A percentile compares a stretch with the other conserved stretches of the same genome.
phyloP scores from a whole-genome alignment of 2,797 vertebrate genomes.

The Phrynocephalus vlangalii region DNA sequence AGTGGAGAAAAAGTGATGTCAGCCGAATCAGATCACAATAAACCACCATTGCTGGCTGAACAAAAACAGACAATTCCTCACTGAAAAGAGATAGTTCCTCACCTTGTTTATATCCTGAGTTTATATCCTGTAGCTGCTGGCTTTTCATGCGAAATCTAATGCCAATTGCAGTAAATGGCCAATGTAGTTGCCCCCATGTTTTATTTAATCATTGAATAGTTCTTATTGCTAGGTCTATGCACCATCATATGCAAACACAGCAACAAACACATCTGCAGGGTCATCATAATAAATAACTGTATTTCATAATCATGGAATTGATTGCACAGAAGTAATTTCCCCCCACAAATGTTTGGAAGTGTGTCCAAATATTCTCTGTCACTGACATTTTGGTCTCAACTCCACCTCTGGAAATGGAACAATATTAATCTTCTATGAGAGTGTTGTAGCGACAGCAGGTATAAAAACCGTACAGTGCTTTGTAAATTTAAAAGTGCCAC shows the following conservation, averaged over 20 bases:
- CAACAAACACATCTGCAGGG: neutral
- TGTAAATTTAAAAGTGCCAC: neutral
- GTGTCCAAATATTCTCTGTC: neutral
- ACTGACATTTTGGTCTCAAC: neutral
- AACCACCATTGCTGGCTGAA: too few relatives aligned
- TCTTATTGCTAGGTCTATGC: neutral
- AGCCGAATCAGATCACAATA: too few relatives aligned
- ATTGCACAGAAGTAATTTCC: neutral
- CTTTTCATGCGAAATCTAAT: too few relatives aligned
- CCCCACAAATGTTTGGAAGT: neutral
- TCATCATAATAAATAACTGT: neutral
- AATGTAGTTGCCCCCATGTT: too few relatives aligned
- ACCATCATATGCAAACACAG: neutral
- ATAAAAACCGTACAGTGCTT: neutral
- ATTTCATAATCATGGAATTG: neutral
- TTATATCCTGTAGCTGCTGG: too few relatives aligned
- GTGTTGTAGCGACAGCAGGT: neutral
- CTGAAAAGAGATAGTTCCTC: too few relatives aligned
- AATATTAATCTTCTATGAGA: neutral
- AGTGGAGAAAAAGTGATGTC: too few relatives aligned
- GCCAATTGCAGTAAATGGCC: too few relatives aligned
- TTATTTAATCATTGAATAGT: neutral
- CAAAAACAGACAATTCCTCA: too few relatives aligned
- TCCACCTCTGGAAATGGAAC: conserved; percentile 5
- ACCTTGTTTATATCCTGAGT: too few relatives aligned